Conservation (phyloP, 2,888 invertebrate genomes). For the Pheosia gnoma region DNA sequence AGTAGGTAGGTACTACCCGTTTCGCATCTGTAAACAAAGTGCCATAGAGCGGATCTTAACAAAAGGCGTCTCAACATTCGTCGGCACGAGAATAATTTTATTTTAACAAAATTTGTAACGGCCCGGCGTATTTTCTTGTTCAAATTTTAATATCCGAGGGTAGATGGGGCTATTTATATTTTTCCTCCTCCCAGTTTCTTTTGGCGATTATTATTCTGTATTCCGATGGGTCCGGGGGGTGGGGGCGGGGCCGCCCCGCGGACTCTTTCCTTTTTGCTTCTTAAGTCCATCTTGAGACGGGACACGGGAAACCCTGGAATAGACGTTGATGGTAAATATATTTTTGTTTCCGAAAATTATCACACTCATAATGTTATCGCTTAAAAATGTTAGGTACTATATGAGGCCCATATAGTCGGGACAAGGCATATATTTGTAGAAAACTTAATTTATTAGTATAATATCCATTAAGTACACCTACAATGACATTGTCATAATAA, state of each 20-base stretch:
- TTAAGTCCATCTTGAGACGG: constrained; percentile 83
- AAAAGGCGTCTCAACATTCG: constrained; percentile 25
- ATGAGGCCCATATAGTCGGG: too few species aligned
- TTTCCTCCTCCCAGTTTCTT: constrained; percentile 80
- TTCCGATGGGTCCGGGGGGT: constrained; percentile 72
- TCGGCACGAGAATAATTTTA: constrained; percentile 65
- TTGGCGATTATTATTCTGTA: constrained; percentile 84
- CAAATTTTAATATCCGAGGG: constrained; percentile 81
- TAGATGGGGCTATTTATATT: constrained; percentile 82
- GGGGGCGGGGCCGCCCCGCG: constrained; percentile 63
- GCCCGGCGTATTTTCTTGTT: constrained; percentile 64
- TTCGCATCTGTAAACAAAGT: constrained; percentile 4
- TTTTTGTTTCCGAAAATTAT: background rate
- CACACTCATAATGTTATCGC: too few species aligned
- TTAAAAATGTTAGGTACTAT: too few species aligned
- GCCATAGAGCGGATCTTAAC: constrained; percentile 1
- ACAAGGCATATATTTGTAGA: too few species aligned
- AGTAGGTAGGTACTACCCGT: background rate
- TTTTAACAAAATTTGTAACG: constrained; percentile 74
- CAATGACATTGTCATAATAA: too few species aligned
- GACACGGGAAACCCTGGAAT: constrained; percentile 51
- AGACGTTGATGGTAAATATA: constrained; percentile 11
- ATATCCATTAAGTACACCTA: too few species aligned
- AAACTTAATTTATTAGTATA: too few species aligned
- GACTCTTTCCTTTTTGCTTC: constrained; percentile 85